Conservation (phyloP, 2,797 vertebrate genomes). For the Uromys caudimaculatus region DNA sequence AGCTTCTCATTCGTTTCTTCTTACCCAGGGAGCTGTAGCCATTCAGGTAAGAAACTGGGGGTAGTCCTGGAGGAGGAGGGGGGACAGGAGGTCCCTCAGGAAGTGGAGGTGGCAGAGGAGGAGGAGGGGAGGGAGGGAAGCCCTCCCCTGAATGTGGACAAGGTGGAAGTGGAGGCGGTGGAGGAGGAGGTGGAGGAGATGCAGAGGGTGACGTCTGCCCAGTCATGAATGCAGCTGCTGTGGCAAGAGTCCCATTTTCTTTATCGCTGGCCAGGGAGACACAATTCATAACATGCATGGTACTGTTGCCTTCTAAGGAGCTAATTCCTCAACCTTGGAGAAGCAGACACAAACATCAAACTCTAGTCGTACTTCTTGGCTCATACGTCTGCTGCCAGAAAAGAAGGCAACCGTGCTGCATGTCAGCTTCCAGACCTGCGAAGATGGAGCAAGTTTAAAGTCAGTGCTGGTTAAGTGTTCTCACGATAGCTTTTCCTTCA, state of each 20-base stretch:
- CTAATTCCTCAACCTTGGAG: constrained; percentile 79
- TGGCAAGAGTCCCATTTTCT: constrained; percentile 90
- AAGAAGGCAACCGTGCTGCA: constrained; percentile 18
- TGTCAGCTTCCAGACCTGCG: constrained; percentile 82
- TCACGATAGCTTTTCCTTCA: rapidly evolving
- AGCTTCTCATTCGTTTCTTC: constrained; percentile 95
- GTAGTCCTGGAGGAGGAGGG: constrained; percentile 79
- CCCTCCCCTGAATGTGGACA: constrained; percentile 76
- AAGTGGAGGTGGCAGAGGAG: constrained; percentile 45
- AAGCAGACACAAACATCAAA: constrained; percentile 73
- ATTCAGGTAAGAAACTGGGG: constrained; percentile 82
- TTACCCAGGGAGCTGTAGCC: constrained; percentile 89
- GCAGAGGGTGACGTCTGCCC: constrained; percentile 79
- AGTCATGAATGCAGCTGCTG: constrained; percentile 87
- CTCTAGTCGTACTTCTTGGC: constrained; percentile 11
- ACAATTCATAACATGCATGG: constrained; percentile 96
- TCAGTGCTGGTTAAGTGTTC: background rate
- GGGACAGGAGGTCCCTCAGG: constrained; percentile 81
- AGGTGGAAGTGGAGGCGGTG: constrained; percentile 75
- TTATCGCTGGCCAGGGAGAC: constrained; percentile 92
- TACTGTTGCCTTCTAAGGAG: constrained; percentile 83
- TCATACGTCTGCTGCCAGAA: constrained; percentile 58
- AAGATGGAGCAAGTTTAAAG: constrained; percentile 59
- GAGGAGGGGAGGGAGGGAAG: constrained; percentile 64
- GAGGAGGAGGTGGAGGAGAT: constrained; percentile 72